phyloP scores from a whole-genome alignment of 2,113 vertebrate genomes.

The Hipposideros armiger region DNA sequence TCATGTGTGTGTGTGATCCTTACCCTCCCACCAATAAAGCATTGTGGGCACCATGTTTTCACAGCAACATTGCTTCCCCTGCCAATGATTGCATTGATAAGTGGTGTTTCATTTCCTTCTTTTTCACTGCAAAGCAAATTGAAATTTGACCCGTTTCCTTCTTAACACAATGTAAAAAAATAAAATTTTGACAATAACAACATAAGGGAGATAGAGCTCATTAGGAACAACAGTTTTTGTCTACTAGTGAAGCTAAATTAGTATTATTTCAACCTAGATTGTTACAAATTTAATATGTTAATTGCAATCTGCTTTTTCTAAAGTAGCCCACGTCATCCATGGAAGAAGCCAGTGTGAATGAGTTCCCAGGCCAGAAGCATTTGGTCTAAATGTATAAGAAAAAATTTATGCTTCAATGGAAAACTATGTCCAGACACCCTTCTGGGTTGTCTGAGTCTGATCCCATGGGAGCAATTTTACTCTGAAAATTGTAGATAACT shows the following conservation, averaged over 20 bases:
- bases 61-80: background rate
- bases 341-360: background rate
- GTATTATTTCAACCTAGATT: background rate
- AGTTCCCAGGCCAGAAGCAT: background rate
- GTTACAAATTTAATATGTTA: background rate
- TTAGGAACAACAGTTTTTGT: constrained; percentile 19
- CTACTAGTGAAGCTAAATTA: background rate
- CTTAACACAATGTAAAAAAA: background rate
- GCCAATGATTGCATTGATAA: background rate
- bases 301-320: background rate
- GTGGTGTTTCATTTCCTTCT: background rate
- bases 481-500: background rate
- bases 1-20: background rate
- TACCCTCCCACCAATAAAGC: background rate
- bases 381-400: background rate
- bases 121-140: background rate
- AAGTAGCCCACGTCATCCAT: background rate
- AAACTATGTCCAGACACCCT: background rate
- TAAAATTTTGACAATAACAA: background rate
- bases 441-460: background rate
- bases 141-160: constrained; percentile 10
- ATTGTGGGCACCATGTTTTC: background rate
- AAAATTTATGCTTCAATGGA: background rate
- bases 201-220: background rate
- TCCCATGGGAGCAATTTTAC: background rate